These are phyloP conservation scores for Gerosis bhagava DNA, from an alignment of 2,888 invertebrate genomes.

Conservation along the genomic window DNA sequence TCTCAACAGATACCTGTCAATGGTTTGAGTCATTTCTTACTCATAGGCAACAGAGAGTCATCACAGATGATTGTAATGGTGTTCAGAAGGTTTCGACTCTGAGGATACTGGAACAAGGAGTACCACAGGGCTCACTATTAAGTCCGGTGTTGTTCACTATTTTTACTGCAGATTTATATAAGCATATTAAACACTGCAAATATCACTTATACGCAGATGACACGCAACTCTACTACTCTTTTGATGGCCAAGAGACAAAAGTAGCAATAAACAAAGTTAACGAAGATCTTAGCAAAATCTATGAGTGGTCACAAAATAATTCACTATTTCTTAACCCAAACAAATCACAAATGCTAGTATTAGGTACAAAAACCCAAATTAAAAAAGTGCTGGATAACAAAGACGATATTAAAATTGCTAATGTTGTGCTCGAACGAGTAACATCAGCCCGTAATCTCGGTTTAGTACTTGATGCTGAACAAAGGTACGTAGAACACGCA, in stretches of 20 bases:
- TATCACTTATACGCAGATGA: slow-evolving; percentile 6
- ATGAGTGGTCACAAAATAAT: slow-evolving; percentile 1
- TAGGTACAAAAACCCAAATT: slow-evolving; percentile 5
- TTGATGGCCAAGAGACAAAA: background rate
- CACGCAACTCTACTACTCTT: background rate
- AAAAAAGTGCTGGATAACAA: too few species aligned
- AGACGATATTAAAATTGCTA: background rate
- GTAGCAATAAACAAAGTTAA: slow-evolving; percentile 2
- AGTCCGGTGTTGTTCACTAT: slow-evolving; percentile 2
- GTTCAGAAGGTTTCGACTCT: background rate
- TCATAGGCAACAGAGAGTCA: background rate
- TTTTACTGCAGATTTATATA: background rate
- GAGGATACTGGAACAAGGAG: background rate
- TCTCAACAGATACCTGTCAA: background rate
- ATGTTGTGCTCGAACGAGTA: slow-evolving; percentile 1
- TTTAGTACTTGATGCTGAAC: slow-evolving; percentile 6
- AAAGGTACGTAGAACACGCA: slow-evolving; percentile 11
- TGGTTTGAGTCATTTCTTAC: slow-evolving; percentile 4
- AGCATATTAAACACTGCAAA: background rate
- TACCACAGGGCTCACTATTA: slow-evolving; percentile 4
- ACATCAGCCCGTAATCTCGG: slow-evolving; percentile 11
- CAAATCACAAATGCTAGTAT: background rate
- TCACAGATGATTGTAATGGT: background rate
- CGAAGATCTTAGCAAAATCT: slow-evolving; percentile 1
- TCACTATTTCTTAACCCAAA: slow-evolving; percentile 1